These are phyloP conservation scores for Macropis europaea DNA, from an alignment of 2,888 invertebrate species.

Conservation along the genomic window DNA sequence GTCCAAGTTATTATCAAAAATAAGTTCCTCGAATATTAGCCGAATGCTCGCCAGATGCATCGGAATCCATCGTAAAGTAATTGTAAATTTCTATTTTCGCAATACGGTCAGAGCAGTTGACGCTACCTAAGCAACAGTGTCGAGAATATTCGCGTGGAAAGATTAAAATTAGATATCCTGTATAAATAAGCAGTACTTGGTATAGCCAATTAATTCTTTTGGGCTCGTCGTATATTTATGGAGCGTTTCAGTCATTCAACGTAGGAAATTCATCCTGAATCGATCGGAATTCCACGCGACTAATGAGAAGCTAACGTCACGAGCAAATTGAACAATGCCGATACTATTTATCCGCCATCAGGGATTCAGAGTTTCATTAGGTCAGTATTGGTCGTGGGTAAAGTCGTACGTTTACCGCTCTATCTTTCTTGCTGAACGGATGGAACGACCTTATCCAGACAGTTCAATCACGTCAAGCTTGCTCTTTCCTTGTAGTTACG, in stretches of 20 bases:
- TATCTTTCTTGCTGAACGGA: neutral
- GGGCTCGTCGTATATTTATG: too few species aligned
- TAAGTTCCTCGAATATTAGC: too few species aligned
- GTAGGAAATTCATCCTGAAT: neutral
- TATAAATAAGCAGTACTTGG: too few species aligned
- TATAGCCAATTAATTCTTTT: neutral
- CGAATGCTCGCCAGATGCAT: too few species aligned
- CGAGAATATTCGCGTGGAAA: too few species aligned
- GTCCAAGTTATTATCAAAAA: too few species aligned
- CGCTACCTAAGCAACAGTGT: too few species aligned
- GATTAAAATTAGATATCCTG: too few species aligned
- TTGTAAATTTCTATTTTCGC: too few species aligned
- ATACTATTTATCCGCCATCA: conserved; percentile 38
- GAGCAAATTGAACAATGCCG: conserved; percentile 22
- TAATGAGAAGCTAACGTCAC: conserved; percentile 25
- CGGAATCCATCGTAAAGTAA: too few species aligned
- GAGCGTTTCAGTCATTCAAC: neutral
- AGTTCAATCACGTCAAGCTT: conserved; percentile 3
- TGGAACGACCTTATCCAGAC: conserved; percentile 12
- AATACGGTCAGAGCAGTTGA: too few species aligned
- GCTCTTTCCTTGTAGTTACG: neutral
- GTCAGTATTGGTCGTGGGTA: conserved; percentile 15
- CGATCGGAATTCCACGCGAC: conserved; percentile 23
- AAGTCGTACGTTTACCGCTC: conserved; percentile 12
- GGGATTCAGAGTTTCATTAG: conserved; percentile 29